A percentile compares a stretch with the other conserved stretches of the same genome.
Conservation (phyloP, 2,113 vertebrate species). For the Muntiacus reevesi region DNA sequence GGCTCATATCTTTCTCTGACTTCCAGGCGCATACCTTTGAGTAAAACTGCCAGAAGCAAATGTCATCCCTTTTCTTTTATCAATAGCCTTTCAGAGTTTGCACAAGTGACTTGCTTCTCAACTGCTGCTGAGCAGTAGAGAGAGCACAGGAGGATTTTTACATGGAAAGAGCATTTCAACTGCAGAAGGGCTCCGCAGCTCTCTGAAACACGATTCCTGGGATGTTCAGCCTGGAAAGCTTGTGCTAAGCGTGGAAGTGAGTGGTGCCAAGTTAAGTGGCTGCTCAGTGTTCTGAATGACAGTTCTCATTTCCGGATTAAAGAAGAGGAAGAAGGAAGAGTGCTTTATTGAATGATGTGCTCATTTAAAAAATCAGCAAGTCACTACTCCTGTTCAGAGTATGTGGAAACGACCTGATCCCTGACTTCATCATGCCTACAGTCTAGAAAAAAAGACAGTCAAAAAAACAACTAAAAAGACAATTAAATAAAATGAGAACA, state of each 20-base stretch:
- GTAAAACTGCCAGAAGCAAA: conserved; percentile 81
- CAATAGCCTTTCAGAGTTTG: conserved; percentile 77
- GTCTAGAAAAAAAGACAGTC: background rate
- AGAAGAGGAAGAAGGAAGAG: background rate
- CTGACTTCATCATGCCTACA: background rate
- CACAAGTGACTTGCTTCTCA: conserved; percentile 70
- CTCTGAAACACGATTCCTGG: conserved; percentile 19
- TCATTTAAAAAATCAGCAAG: background rate
- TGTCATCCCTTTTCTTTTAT: conserved; percentile 82
- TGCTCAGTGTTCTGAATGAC: background rate
- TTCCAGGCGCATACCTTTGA: conserved; percentile 79
- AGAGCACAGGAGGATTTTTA: conserved; percentile 68
- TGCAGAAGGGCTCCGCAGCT: conserved; percentile 48
- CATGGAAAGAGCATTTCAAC: conserved; percentile 72
- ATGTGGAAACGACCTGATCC: background rate
- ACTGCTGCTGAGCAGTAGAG: conserved; percentile 68
- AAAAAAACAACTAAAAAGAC: background rate
- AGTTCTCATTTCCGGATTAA: background rate
- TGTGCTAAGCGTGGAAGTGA: conserved; percentile 35
- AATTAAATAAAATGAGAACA: background rate
- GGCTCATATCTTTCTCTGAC: conserved; percentile 75
- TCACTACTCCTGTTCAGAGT: background rate
- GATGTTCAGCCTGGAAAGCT: background rate
- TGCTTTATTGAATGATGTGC: background rate
- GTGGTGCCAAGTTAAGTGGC: background rate